These are phyloP conservation scores for Acholoe squamosa DNA, from an alignment of 2,888 invertebrate genomes.

Conservation along the genomic window DNA sequence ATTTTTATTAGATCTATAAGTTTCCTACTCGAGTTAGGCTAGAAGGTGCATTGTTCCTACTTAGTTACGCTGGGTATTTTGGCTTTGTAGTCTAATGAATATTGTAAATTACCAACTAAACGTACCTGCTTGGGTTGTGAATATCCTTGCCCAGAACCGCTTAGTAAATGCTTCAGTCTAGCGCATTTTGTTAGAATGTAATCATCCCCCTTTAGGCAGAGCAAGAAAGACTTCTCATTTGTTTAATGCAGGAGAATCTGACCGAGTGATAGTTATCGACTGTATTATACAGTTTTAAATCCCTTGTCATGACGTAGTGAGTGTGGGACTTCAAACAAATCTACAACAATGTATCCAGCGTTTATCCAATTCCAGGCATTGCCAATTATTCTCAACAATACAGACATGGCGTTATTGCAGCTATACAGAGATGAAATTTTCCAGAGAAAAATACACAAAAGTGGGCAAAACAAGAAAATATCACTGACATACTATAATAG, in stretches of 20 bases:
- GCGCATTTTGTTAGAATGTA: slow-evolving; percentile 39
- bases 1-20: not conserved
- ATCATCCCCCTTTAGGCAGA: not conserved
- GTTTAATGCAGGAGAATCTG: not conserved
- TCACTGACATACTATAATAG: not conserved
- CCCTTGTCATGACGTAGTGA: slow-evolving; percentile 38
- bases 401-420: not conserved
- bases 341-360: not conserved
- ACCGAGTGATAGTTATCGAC: not conserved
- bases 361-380: not conserved
- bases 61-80: slow-evolving; percentile 42
- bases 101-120: slow-evolving; percentile 24
- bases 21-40: not conserved
- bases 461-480: not conserved
- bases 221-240: not conserved
- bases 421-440: not conserved
- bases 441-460: not conserved
- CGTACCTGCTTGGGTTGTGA: slow-evolving; percentile 45
- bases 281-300: not conserved
- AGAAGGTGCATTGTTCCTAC: slow-evolving; percentile 33
- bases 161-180: slow-evolving; percentile 52
- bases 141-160: slow-evolving; percentile 39
- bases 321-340: not conserved
- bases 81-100: slow-evolving; percentile 11
- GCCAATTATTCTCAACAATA: not conserved